Base-by-base conservation (phyloP, 2,113 vertebrate species). In the Bagarius yarrelli region DNA sequence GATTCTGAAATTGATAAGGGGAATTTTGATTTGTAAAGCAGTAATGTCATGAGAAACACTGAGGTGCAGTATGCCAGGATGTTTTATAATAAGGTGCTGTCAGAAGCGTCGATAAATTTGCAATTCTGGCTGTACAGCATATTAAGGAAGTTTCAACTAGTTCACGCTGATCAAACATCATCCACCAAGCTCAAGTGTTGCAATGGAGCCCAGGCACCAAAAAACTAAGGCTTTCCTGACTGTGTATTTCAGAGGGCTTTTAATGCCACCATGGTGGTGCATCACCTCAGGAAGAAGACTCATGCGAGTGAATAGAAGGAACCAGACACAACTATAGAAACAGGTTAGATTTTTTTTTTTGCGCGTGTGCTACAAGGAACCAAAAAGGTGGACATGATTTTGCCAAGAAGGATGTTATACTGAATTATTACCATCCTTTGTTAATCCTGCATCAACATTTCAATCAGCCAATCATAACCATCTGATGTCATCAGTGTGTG, bases 211-310 rank as follows among this genome's bases (percentile, higher is more conserved):
- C 5, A 30, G 4, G 12, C 18, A 2, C 27, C 56, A 63, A 13
- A 27, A 55, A 27, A 8, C 44, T 70, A 69, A 60, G 14, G 0
- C 1, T n/a, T 11, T 8, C 34, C 27, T 18, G 40, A 55, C 67
- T 32, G n/a, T 85, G 8, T 83, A 23, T 23, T 72, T 69, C 89
- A 96, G 95, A 95, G 95, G 93, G 95, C 95, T 34, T 96, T 96
- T 91, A 96, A 96, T 0, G 95, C 95, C 88, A 95, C 95, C 0
- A 93, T 91, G 0, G 93, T 95, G 84, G 93, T 95, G 64, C 86
- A 92, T 52, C 95, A 96, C 87, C 95, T 96, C 94, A 88, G 93
- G n/a, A 89, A 86, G 81, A 89, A 86, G 81, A 64, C 79, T 16
- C 84, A 80, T 30, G 5, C 12, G 1, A 78, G 21, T 16, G 86